phyloP scores from a whole-genome alignment of 2,888 invertebrate genomes.

The Heliconius cydno region DNA sequence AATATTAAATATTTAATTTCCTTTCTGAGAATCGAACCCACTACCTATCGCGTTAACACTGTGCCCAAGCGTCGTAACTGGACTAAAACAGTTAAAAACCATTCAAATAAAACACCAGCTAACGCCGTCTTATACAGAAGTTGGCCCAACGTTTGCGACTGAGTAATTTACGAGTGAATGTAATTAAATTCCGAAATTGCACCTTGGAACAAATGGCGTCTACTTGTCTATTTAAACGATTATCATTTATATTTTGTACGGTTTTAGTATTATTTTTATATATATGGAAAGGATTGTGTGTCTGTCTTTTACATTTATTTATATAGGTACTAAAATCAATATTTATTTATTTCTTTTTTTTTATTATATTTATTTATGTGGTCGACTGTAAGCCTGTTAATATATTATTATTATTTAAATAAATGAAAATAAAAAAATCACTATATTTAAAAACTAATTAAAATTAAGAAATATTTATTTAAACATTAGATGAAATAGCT shows the following conservation, averaged over 20 bases:
- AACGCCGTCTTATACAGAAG: slow-evolving; percentile 45
- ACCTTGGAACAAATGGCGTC: slow-evolving; percentile 43
- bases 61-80: too few species aligned
- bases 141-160: slow-evolving; percentile 45
- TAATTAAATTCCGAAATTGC: slow-evolving; percentile 47
- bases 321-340: too few species aligned
- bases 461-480: too few species aligned
- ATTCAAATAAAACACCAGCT: slow-evolving; percentile 33
- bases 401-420: too few species aligned
- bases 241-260: slow-evolving; percentile 20
- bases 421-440: too few species aligned
- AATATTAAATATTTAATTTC: neutral
- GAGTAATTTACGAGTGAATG: slow-evolving; percentile 47
- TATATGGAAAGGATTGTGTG: too few species aligned
- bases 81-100: neutral
- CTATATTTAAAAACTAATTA: too few species aligned
- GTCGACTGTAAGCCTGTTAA: too few species aligned
- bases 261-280: neutral
- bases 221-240: slow-evolving; percentile 39
- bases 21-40: neutral
- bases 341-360: too few species aligned
- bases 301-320: too few species aligned
- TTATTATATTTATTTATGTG: too few species aligned
- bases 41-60: neutral
- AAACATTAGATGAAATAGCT: too few species aligned